These are phyloP conservation scores for Myodes glareolus DNA, from an alignment of 2,113 vertebrate species.

Conservation along the genomic window DNA sequence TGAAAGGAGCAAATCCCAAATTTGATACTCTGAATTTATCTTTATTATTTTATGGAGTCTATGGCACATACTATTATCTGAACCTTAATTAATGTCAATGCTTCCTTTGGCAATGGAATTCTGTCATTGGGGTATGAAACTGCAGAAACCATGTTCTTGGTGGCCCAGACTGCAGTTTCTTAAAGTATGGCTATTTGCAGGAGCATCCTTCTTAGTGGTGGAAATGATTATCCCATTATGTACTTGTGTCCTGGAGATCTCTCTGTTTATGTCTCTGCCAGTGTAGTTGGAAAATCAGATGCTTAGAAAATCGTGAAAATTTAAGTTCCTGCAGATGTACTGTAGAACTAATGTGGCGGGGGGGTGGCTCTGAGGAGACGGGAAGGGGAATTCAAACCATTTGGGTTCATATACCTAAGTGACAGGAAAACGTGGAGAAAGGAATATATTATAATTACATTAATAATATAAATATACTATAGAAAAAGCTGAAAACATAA, in stretches of 20 bases:
- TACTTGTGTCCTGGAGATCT: background rate
- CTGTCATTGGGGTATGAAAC: background rate
- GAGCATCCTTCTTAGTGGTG: background rate
- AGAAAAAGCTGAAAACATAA: background rate
- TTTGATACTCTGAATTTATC: background rate
- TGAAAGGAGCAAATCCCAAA: background rate
- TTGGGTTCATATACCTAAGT: background rate
- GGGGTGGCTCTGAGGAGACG: background rate
- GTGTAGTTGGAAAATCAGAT: background rate
- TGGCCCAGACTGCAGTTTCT: background rate
- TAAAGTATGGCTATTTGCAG: background rate
- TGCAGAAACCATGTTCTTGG: background rate
- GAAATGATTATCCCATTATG: background rate
- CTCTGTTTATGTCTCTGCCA: background rate
- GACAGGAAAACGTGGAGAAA: background rate
- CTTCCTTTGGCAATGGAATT: background rate
- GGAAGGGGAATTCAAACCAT: background rate
- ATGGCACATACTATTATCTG: background rate
- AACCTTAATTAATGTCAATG: background rate
- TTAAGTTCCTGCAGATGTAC: background rate
- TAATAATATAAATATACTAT: background rate
- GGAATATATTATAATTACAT: background rate
- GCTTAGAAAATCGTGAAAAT: background rate
- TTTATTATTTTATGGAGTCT: background rate
- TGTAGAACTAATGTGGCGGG: background rate